Conservation (phyloP, 2,797 vertebrate genomes). For the Phataginus tetradactyla region DNA sequence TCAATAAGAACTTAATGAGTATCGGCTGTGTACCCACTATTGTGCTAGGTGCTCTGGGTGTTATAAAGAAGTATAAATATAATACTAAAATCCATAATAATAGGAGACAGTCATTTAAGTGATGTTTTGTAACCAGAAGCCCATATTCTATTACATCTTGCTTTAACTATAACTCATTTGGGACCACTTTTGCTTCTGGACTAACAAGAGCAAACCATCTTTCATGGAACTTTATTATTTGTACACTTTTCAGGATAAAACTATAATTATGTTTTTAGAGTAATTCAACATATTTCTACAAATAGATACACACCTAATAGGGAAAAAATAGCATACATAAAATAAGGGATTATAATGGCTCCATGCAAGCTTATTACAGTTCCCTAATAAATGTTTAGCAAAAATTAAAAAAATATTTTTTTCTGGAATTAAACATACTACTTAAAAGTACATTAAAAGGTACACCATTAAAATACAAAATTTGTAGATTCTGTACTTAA, state of each 20-base stretch:
- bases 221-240: constrained; percentile 47
- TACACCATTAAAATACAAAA: background rate
- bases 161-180: background rate
- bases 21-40: background rate
- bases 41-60: background rate
- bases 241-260: constrained; percentile 48
- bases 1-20: constrained; percentile 14
- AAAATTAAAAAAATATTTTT: constrained; percentile 34
- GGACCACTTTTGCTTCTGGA: constrained; percentile 26
- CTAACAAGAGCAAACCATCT: background rate
- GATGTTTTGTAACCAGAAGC: background rate
- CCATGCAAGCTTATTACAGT: background rate
- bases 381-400: background rate
- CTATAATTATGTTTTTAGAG: constrained; percentile 3
- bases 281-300: constrained; percentile 30
- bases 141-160: constrained; percentile 41
- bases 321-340: background rate
- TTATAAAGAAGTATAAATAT: constrained; percentile 37
- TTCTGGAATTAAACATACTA: background rate
- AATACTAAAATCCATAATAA: constrained; percentile 15
- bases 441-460: background rate
- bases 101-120: background rate
- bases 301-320: background rate
- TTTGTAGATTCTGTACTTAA: background rate
- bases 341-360: background rate